phyloP scores from a whole-genome alignment of 30 jellyfish, hydroid and myxozoan genomes.

The Turritopsis dohrnii region DNA sequence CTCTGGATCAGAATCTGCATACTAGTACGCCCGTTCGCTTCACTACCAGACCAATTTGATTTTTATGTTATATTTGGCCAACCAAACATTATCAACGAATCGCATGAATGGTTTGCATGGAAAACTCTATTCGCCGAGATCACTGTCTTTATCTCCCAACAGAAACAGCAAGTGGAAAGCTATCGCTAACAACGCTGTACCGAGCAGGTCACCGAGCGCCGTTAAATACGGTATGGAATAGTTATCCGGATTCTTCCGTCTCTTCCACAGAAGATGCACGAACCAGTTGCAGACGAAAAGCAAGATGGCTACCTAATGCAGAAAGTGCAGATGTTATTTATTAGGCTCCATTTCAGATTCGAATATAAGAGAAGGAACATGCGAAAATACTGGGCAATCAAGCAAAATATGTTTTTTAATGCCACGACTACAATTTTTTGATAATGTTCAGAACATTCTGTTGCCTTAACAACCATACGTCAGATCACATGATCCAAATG shows the following conservation, averaged over 20 bases:
- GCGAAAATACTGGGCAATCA: too few species aligned
- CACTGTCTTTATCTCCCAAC: not conserved
- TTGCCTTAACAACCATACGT: too few species aligned
- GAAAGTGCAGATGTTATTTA: not conserved
- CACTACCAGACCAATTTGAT: not conserved
- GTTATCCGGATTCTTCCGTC: conserved; percentile 88
- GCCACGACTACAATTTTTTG: too few species aligned
- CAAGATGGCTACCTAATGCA: conserved; percentile 58
- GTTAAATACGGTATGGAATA: conserved; percentile 84
- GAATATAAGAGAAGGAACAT: too few species aligned
- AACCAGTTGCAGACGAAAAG: conserved; percentile 84
- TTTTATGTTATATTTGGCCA: not conserved
- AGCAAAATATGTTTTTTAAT: too few species aligned
- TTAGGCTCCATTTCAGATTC: too few species aligned
- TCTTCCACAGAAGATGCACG: conserved; percentile 96
- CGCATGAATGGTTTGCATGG: not conserved
- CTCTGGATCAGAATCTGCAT: not conserved
- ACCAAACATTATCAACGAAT: not conserved
- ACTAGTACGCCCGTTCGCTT: not conserved
- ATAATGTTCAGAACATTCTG: too few species aligned
- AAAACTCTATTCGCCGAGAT: conserved; percentile 5
- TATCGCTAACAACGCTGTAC: conserved; percentile 75
- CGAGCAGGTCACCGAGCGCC: conserved; percentile 96
- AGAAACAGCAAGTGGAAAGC: conserved; percentile 43
- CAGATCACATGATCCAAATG: too few species aligned